Conservation (phyloP, 2,888 invertebrate genomes). For the Plagodis pulveraria region DNA sequence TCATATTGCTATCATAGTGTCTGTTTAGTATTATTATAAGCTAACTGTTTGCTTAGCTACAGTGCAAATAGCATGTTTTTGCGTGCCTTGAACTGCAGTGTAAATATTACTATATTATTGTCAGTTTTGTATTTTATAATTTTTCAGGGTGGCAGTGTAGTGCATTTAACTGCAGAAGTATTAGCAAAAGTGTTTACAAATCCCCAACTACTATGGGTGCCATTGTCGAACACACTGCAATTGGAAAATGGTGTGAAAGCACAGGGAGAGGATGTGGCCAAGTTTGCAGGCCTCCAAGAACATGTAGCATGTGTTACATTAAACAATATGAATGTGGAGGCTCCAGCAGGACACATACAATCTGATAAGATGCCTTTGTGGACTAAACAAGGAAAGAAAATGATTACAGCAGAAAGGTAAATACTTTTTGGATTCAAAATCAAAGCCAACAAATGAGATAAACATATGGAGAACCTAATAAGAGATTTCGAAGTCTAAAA, state of each 20-base stretch:
- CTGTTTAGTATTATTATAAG: too few species aligned
- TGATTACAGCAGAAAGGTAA: slow-evolving; percentile 86
- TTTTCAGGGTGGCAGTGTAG: slow-evolving; percentile 91
- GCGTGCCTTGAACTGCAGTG: too few species aligned
- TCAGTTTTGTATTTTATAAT: slow-evolving; percentile 2
- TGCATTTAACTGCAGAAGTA: slow-evolving; percentile 92
- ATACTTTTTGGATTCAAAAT: neutral
- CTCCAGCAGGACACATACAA: slow-evolving; percentile 90
- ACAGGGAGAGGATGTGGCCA: slow-evolving; percentile 87
- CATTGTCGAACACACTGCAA: slow-evolving; percentile 88
- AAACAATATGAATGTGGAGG: slow-evolving; percentile 88
- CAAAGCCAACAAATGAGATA: too few species aligned
- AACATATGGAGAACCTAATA: too few species aligned
- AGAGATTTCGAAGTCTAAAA: too few species aligned
- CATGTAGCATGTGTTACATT: slow-evolving; percentile 82
- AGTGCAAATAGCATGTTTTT: too few species aligned
- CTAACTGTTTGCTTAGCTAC: too few species aligned
- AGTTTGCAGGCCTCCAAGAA: slow-evolving; percentile 88
- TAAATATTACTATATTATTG: too few species aligned
- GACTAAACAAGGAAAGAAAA: slow-evolving; percentile 90
- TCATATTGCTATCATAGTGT: too few species aligned
- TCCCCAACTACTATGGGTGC: slow-evolving; percentile 88
- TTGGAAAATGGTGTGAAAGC: slow-evolving; percentile 87
- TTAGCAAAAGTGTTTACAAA: slow-evolving; percentile 86
- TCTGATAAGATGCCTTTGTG: slow-evolving; percentile 90